Evolutionary conservation across 2,888 invertebrate species (phyloP), one percentile per base, ranked within the genome.

Genomic region (Polietes domitor): DNA sequence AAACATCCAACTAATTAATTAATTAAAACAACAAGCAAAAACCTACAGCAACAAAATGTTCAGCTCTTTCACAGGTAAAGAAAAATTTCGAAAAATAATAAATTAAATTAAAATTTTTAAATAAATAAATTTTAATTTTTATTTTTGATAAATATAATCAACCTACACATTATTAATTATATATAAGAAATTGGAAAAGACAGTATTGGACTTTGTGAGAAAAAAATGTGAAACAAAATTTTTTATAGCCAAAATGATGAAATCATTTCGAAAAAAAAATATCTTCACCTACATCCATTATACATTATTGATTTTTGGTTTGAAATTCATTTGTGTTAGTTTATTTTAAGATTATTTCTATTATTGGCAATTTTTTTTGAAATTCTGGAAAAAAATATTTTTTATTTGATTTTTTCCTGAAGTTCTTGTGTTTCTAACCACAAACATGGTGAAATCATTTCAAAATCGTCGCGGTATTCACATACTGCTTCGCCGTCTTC

Each of bases 1-100:
- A 72, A 43, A 63, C 26, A 61, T 43, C 71, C 68, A 32, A 75
- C 75, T 37, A 47, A 78, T 72, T 77, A 37, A 78, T 63, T 65
- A 41, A 75, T 78, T 41, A 74, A 80, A 37, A 73, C 53, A 80
- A 41, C 1, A 17, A 74, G 63, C 71, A 65, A 47, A 47, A 72
- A 24, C 63, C 58, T 75, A 82, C 78, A 81, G 53, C n/a, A 82
- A 75, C 88, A 90, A 89, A 82, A 92, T 92, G 92, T 92, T 92
- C 89, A 92, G 91, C 89, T 91, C 92, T 86, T 87, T 92, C 85
- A 90, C 92, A 92, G 92, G 92, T 92, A 92, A 91, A 87, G 73
- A 53, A 47, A 68, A 63, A n/a, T n/a, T n/a, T n/a, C n/a, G n/a
- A 50, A 61, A 75, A 58, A 74, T n/a, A 21, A 58, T 21, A 73